Evolutionary conservation across 2,888 invertebrate species (phyloP), one percentile per base, ranked within the genome.

Genomic region (Neria commutata): DNA sequence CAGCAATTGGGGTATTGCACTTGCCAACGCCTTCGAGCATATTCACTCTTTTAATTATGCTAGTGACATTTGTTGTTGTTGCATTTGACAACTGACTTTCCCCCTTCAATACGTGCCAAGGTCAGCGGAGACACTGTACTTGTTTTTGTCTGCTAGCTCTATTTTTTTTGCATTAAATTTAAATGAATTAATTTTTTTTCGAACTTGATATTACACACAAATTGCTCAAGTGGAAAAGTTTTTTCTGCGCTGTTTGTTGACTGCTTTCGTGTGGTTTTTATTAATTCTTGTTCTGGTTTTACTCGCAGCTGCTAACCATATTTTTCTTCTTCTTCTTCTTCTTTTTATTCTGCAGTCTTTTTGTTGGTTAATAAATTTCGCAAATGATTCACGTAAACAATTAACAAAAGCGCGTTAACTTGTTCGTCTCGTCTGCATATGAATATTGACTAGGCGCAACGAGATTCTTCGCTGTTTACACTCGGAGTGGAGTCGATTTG

Each of bases 51-150:
- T 42, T 21, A 42, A 42, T 42, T 50, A 21, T 50, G 17, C 16
- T 21, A 11, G 10, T 33, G 6, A 3, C 11, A 6, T n/a, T 26
- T 8, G 11, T 11, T 16, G 19, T 45, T 26, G 4, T 46, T 29
- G 11, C 11, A 17, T 19, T 19, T 45, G 6, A 33, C 25, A 23
- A 34, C 19, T 34, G 24, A 29, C 11, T 50, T 49, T 48, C 48
- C 59, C 56, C 60, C 60, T 59, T 60, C 57, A 58, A 57, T 50
- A 54, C 34, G 52, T 59, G 61, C 46, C 55, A 63, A 63, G 63
- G 63, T 61, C 56, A 61, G 42, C 42, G 42, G 6, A 17, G 21
- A 6, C 6, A 6, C 17, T 6, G 42, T 14, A 37, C 11, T n/a
- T n/a, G 37, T 4, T n/a, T 8, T n/a, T n/a, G 10, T 4, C 6